Evolutionary conservation across 2,113 vertebrate species (phyloP).

Genomic region (Corythornis madagascariensis): DNA sequence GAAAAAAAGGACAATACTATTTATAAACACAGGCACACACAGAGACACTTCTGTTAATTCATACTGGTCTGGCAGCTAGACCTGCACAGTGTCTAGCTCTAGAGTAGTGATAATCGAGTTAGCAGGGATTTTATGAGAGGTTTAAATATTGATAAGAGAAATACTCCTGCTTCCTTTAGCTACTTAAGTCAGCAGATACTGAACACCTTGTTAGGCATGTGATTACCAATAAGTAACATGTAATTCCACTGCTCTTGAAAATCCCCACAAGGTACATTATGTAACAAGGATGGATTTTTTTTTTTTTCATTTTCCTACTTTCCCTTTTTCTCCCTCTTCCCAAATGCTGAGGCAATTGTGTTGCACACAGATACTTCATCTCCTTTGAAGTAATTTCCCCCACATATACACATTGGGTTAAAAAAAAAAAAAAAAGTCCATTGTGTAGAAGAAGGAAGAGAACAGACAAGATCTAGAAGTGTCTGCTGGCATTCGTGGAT

Average conservation of each 20-base stretch:
- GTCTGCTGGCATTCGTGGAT: neutral
- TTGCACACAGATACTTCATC: neutral
- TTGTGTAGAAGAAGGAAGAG: neutral
- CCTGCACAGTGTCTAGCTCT: neutral
- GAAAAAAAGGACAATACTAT: neutral
- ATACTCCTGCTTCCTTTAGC: neutral
- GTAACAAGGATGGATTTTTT: neutral
- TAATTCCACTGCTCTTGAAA: constrained; percentile 31
- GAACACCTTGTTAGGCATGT: constrained; percentile 27
- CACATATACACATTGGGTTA: neutral
- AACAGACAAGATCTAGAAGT: neutral
- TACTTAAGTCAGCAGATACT: neutral
- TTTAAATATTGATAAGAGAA: constrained; percentile 26
- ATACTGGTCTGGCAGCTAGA: neutral
- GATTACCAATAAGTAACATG: constrained; percentile 34
- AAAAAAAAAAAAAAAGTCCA: neutral
- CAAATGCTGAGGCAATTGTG: neutral
- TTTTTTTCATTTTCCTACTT: neutral
- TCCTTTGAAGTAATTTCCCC: neutral
- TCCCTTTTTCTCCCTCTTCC: neutral
- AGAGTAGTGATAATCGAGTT: constrained; percentile 22
- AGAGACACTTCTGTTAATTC: neutral
- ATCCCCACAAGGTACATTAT: neutral
- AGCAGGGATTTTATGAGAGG: neutral
- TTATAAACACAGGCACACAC: neutral